Evolutionary conservation across 2,113 vertebrate species (phyloP).

Genomic region (Peromyscus californicus): DNA sequence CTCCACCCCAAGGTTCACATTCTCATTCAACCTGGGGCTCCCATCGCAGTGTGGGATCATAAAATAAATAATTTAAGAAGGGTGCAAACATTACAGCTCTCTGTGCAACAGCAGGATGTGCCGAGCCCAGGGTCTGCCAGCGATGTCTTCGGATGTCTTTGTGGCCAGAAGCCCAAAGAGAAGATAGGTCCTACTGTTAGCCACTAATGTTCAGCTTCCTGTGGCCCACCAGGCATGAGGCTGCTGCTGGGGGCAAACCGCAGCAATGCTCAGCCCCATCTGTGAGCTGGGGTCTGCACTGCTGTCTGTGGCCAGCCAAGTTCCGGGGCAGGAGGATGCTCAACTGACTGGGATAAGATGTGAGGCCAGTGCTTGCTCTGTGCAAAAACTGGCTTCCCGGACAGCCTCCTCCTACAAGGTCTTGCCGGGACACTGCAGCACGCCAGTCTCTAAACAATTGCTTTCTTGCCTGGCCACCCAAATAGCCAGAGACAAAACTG

Average conservation of each 20-base stretch:
- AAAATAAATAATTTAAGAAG: conserved; percentile 57
- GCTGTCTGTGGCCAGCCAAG: background rate
- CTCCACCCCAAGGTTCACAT: background rate
- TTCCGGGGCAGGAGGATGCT: background rate
- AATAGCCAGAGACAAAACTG: background rate
- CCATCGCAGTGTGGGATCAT: background rate
- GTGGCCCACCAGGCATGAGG: background rate
- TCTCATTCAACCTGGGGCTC: background rate
- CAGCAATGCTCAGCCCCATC: background rate
- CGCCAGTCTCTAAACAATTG: background rate
- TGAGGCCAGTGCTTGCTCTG: background rate
- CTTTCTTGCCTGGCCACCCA: background rate
- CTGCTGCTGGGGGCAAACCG: background rate
- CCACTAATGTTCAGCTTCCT: background rate
- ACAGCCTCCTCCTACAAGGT: background rate
- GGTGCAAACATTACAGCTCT: conserved; percentile 31
- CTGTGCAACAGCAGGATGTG: conserved; percentile 36
- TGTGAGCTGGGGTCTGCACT: background rate
- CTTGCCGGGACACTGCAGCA: conserved; percentile 11
- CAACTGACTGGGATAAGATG: background rate
- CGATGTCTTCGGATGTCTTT: background rate
- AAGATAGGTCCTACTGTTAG: conserved; percentile 29
- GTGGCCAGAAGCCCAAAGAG: conserved; percentile 52
- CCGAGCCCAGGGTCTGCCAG: conserved; percentile 19
- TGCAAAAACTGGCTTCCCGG: background rate